Evolutionary conservation across 2,888 invertebrate species (phyloP).

Genomic region (Macrosiphum euphorbiae): DNA sequence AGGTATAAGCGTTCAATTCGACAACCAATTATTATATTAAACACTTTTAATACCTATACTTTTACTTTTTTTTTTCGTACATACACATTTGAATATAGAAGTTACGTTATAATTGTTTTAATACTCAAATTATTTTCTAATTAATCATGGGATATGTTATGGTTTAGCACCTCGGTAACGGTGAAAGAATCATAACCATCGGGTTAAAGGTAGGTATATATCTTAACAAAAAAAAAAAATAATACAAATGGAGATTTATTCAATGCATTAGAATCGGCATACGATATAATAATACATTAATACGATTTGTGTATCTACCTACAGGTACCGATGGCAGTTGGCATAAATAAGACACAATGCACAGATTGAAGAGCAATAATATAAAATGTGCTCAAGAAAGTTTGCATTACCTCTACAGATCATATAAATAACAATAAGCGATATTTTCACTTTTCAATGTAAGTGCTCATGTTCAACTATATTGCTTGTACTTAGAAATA

Average conservation of each 20-base stretch:
- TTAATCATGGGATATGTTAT: neutral
- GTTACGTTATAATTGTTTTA: neutral
- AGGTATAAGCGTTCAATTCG: neutral
- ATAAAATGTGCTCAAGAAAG: neutral
- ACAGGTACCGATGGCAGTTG: neutral
- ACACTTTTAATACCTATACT: neutral
- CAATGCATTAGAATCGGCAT: neutral
- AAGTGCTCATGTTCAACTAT: neutral
- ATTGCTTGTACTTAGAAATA: neutral
- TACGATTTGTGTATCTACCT: neutral
- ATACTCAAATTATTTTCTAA: neutral
- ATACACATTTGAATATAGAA: neutral
- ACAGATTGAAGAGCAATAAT: neutral
- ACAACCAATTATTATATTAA: neutral
- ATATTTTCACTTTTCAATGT: conserved; percentile 1
- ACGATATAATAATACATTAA: neutral
- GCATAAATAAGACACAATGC: neutral
- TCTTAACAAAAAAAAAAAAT: neutral
- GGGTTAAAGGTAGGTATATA: neutral
- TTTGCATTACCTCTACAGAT: neutral
- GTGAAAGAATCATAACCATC: neutral
- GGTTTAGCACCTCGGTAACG: neutral
- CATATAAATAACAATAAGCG: neutral
- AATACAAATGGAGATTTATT: neutral
- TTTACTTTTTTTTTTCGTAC: neutral